phyloP scores from a whole-genome alignment of 2,113 vertebrate species.

The Sylvia atricapilla region DNA sequence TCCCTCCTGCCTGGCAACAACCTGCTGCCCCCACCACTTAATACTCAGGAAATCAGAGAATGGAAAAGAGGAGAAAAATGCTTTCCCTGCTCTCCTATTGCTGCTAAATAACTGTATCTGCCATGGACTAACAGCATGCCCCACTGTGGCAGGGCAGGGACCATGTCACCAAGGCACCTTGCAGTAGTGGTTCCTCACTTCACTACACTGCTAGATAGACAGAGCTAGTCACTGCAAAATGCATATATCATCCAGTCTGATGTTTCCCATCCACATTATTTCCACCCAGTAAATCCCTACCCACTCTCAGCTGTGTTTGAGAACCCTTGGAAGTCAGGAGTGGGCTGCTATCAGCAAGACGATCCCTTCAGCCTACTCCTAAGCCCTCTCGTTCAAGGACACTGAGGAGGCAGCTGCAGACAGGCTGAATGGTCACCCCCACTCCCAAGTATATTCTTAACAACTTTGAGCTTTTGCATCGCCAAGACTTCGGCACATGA shows the following conservation, averaged over 20 bases:
- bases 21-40: background rate
- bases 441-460: constrained; percentile 15
- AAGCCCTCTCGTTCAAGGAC: constrained; percentile 38
- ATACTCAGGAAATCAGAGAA: background rate
- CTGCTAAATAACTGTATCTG: background rate
- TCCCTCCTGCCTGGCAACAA: background rate
- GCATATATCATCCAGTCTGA: background rate
- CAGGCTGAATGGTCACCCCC: background rate
- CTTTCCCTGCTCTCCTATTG: background rate
- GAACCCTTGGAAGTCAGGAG: background rate
- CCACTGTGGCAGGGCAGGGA: rapidly evolving
- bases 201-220: background rate
- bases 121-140: rapidly evolving
- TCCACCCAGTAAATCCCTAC: constrained; percentile 1
- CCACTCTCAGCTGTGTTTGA: background rate
- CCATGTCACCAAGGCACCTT: background rate
- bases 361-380: background rate
- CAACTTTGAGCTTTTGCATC: background rate
- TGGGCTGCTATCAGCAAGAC: constrained; percentile 9
- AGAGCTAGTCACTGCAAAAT: rapidly evolving
- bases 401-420: constrained; percentile 18
- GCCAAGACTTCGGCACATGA: constrained; percentile 35
- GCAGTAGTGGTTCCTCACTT: background rate
- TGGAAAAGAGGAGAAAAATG: background rate
- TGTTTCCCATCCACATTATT: background rate